phyloP scores from a whole-genome alignment of 2,113 vertebrate species.

The Cryptomyrus ogoouensis region DNA sequence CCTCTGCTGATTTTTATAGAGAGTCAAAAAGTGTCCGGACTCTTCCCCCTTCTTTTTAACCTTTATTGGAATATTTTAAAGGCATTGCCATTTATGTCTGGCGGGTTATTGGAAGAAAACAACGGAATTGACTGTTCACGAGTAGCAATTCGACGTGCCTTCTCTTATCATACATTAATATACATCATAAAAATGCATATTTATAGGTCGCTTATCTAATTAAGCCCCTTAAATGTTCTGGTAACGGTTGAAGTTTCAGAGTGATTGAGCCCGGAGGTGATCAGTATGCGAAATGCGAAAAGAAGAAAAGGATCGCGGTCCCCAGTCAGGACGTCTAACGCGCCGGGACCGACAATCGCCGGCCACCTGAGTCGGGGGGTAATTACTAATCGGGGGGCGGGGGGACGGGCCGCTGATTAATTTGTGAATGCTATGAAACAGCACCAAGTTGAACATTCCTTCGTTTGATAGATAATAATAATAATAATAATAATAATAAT shows the following conservation, averaged over 20 bases:
- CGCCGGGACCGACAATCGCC: background rate
- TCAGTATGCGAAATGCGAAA: background rate
- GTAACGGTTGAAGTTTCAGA: constrained; percentile 1
- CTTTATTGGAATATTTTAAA: background rate
- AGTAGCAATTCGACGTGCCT: background rate
- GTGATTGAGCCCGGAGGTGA: constrained; percentile 10
- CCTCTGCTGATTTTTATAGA: background rate
- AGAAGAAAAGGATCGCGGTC: background rate
- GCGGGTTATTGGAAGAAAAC: background rate
- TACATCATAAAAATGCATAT: constrained; percentile 2
- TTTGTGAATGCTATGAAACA: background rate
- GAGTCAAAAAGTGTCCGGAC: background rate
- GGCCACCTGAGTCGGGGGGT: background rate
- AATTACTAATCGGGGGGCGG: background rate
- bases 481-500: background rate
- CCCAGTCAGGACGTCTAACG: background rate
- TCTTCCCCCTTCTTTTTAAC: background rate
- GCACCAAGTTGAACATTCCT: background rate
- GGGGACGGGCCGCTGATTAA: background rate
- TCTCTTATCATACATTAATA: background rate
- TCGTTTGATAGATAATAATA: background rate
- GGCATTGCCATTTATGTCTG: background rate
- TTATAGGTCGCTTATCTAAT: constrained; percentile 6
- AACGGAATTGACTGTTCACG: background rate
- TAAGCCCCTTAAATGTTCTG: background rate